A percentile compares a stretch with the other conserved stretches of the same genome.
Evolutionary conservation across 2,797 vertebrate species (phyloP).

Genomic region (Neostethus bicornis): DNA sequence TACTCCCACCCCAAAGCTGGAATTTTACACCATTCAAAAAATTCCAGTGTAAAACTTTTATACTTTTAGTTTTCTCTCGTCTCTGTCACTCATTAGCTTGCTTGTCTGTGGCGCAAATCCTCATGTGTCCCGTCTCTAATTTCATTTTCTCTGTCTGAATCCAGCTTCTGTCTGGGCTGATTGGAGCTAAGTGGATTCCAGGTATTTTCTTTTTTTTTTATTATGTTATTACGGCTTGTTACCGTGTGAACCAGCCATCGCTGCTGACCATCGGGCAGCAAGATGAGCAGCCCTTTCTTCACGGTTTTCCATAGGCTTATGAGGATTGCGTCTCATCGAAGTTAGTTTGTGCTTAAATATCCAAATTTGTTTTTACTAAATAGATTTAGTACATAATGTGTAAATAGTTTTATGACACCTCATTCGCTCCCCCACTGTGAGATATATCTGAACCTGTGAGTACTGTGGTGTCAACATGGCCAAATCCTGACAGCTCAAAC

Average conservation of each 20-base stretch:
- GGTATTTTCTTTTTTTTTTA: slow-evolving; percentile 17
- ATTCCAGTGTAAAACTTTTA: background rate
- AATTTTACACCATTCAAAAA: too few species aligned
- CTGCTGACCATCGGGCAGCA: slow-evolving; percentile 24
- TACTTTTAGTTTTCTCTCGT: too few species aligned
- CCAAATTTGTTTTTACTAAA: too few species aligned
- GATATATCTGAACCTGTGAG: too few species aligned
- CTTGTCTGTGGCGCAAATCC: background rate
- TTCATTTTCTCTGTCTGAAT: slow-evolving; percentile 37
- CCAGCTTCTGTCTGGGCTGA: slow-evolving; percentile 38
- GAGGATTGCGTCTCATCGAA: slow-evolving; percentile 6
- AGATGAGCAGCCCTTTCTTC: slow-evolving; percentile 22
- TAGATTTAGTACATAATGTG: background rate
- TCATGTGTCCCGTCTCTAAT: slow-evolving; percentile 23
- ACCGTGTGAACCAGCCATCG: slow-evolving; percentile 31
- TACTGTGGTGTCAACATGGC: too few species aligned
- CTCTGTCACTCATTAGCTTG: slow-evolving; percentile 1
- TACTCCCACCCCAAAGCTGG: too few species aligned
- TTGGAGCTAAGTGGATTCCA: slow-evolving; percentile 33
- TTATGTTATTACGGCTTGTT: slow-evolving; percentile 40
- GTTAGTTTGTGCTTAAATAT: too few species aligned
- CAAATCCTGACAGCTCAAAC: background rate
- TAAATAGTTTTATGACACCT: background rate
- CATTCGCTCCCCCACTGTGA: background rate
- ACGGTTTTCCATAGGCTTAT: slow-evolving; percentile 3